A percentile compares a stretch with the other conserved stretches of the same genome.
phyloP scores from a whole-genome alignment of 2,888 invertebrate genomes.

The Anticlea derivata region DNA sequence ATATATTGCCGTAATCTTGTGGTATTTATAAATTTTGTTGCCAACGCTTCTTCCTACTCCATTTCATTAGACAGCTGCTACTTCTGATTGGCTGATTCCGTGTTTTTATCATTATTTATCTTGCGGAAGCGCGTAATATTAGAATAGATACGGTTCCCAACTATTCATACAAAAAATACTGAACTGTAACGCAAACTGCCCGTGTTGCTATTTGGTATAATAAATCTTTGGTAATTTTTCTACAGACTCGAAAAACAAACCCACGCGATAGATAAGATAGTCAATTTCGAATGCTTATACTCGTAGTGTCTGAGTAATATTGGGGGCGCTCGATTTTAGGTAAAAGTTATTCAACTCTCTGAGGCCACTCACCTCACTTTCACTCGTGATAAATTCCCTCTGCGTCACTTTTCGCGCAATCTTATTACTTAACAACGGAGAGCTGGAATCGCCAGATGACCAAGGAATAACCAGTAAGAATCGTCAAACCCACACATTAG shows the following conservation, averaged over 20 bases:
- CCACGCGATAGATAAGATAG: constrained; percentile 7
- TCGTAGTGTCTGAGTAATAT: background rate
- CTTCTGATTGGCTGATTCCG: background rate
- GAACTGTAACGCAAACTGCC: background rate
- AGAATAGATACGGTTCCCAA: background rate
- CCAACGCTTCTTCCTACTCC: background rate
- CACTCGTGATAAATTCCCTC: constrained; percentile 15
- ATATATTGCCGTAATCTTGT: too few species aligned
- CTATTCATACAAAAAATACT: background rate
- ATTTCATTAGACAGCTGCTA: background rate
- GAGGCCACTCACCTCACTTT: constrained; percentile 21
- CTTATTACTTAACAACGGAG: constrained; percentile 5
- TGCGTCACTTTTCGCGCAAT: constrained; percentile 7
- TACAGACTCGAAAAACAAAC: background rate
- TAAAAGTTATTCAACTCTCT: constrained; percentile 22
- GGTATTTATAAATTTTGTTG: too few species aligned
- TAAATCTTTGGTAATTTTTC: background rate
- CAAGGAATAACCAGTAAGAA: too few species aligned
- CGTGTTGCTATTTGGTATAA: constrained; percentile 8
- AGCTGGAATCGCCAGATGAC: too few species aligned
- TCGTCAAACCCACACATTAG: too few species aligned
- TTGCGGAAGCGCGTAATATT: background rate
- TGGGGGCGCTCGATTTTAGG: constrained; percentile 13
- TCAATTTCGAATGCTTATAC: background rate
- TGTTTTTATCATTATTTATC: background rate